These are phyloP conservation scores for Calliphora vomitoria DNA, from an alignment of 2,888 invertebrate genomes.

Conservation along the genomic window DNA sequence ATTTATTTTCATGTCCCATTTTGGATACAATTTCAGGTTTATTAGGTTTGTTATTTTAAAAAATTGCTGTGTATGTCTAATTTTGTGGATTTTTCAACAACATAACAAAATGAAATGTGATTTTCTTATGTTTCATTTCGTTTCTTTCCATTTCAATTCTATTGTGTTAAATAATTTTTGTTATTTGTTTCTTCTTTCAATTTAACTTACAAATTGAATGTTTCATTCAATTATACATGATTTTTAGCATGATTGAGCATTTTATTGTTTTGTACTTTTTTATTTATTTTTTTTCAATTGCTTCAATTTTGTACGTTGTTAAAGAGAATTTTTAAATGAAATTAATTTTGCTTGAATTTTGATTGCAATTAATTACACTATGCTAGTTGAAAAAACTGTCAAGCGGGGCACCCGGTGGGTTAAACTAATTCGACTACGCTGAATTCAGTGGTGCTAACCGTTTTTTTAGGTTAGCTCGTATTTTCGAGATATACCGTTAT, in stretches of 20 bases:
- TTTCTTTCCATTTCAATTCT: constrained; percentile 4
- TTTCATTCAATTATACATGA: constrained; percentile 7
- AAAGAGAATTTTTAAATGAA: neutral
- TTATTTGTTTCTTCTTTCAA: neutral
- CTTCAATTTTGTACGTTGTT: neutral
- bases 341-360: neutral
- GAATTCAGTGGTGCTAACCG: too few species aligned
- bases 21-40: neutral
- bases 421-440: too few species aligned
- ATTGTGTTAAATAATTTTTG: constrained; percentile 11
- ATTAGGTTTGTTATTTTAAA: constrained; percentile 21
- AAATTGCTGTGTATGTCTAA: constrained; percentile 15
- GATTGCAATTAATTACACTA: too few species aligned
- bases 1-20: neutral
- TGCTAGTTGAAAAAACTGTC: too few species aligned
- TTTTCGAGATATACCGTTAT: too few species aligned
- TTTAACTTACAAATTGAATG: constrained; percentile 5
- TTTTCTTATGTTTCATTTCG: constrained; percentile 10
- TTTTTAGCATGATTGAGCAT: constrained; percentile 13
- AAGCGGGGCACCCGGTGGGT: too few species aligned
- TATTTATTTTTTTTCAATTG: neutral
- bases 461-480: too few species aligned
- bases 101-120: neutral
- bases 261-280: neutral
- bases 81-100: constrained; percentile 8